These are phyloP conservation scores for Drosophila tani DNA, from an alignment of 1,140 invertebrate species.

Conservation along the genomic window DNA sequence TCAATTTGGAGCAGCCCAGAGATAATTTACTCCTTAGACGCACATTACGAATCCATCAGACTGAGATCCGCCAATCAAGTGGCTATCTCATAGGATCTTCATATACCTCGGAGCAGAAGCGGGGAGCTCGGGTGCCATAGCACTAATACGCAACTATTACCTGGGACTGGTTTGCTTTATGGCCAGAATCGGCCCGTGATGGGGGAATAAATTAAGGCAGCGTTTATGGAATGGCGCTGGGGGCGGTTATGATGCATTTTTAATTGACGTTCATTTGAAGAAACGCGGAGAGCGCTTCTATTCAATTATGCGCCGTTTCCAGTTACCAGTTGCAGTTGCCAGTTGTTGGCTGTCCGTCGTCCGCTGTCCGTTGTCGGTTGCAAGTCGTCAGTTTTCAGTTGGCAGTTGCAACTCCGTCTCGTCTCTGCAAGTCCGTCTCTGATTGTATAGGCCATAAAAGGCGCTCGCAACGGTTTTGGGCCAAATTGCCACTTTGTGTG, in stretches of 20 bases:
- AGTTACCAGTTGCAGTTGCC: constrained; percentile 11
- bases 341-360: constrained; percentile 6
- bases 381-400: constrained; percentile 10
- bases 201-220: constrained; percentile 72
- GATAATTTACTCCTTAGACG: constrained; percentile 41
- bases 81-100: constrained; percentile 5
- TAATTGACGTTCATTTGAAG: constrained; percentile 83
- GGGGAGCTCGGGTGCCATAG: constrained; percentile 23
- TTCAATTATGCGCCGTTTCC: constrained; percentile 69
- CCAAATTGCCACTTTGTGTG: constrained; percentile 82
- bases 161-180: constrained; percentile 60
- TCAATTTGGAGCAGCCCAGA: constrained; percentile 36
- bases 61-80: constrained; percentile 29
- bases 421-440: constrained; percentile 33
- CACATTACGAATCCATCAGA: constrained; percentile 46
- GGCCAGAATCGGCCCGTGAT: constrained; percentile 45
- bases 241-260: constrained; percentile 82
- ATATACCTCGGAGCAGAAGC: neutral
- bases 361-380: constrained; percentile 7
- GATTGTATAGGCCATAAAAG: constrained; percentile 71
- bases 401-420: constrained; percentile 37
- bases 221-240: constrained; percentile 80
- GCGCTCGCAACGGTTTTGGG: constrained; percentile 76
- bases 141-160: constrained; percentile 63
- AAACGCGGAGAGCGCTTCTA: constrained; percentile 75